Evolutionary conservation across 1,140 invertebrate genomes (phyloP).

Genomic region (Leptinotarsa defecta): DNA sequence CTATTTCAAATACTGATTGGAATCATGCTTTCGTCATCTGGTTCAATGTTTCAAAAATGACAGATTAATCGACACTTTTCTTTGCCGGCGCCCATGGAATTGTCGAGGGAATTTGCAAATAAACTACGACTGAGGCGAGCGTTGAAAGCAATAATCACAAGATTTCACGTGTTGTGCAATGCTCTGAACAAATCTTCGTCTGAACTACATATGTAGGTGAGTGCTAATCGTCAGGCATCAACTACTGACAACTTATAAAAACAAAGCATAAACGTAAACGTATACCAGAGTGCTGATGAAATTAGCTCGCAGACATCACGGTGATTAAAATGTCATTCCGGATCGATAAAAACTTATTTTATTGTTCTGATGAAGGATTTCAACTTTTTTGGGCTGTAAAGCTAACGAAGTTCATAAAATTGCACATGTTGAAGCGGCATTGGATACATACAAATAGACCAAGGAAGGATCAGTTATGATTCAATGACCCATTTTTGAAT

Average conservation of each 20-base stretch:
- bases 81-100: no score
- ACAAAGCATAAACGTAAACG: slow-evolving; percentile 8
- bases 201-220: slow-evolving; percentile 2
- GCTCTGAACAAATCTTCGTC: neutral
- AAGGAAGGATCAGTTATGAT: no score
- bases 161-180: slow-evolving; percentile 3
- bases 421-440: no score
- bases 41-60: no score
- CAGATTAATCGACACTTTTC: no score
- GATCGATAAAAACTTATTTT: neutral
- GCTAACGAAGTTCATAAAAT: no score
- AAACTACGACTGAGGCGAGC: neutral
- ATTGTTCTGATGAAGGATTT: neutral
- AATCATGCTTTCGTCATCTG: no score
- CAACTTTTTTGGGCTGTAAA: neutral
- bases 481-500: no score
- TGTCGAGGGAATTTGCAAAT: neutral
- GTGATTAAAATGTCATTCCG: neutral
- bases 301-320: neutral
- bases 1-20: no score
- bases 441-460: no score
- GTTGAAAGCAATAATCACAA: neutral
- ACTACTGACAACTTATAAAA: neutral
- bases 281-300: neutral
- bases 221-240: neutral